phyloP scores from a whole-genome alignment of 2,888 invertebrate genomes.

The Schrankia costaestrigalis region DNA sequence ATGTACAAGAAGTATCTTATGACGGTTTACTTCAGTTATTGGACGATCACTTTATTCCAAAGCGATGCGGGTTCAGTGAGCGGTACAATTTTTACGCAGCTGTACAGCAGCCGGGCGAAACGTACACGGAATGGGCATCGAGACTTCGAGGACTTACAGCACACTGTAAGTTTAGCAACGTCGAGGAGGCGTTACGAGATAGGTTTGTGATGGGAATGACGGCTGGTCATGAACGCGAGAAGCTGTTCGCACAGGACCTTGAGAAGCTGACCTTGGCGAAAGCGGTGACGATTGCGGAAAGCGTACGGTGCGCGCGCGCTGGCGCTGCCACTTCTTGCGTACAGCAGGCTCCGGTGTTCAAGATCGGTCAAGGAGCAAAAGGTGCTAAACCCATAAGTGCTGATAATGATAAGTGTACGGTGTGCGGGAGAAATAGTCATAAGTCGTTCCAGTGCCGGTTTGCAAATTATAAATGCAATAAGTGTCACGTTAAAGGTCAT shows the following conservation, averaged over 20 bases:
- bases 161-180: constrained; percentile 6
- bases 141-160: constrained; percentile 1
- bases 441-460: not conserved
- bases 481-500: constrained; percentile 1
- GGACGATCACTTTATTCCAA: not conserved
- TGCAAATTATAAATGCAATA: constrained; percentile 1
- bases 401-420: not conserved
- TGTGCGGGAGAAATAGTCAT: constrained; percentile 1
- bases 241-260: constrained; percentile 21
- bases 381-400: not conserved
- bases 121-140: not conserved
- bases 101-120: not conserved
- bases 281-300: constrained; percentile 20
- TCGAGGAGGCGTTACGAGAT: constrained; percentile 28
- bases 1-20: not conserved
- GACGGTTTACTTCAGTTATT: not conserved
- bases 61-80: not conserved
- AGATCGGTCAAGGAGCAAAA: not conserved
- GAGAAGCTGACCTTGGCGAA: constrained; percentile 18
- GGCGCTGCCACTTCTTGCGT: constrained; percentile 2
- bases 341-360: too few relatives aligned
- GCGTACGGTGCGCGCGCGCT: constrained; percentile 10
- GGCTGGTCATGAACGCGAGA: constrained; percentile 22
- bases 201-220: constrained; percentile 28
- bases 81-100: not conserved